Conservation (phyloP, 2,113 vertebrate species). For the Semicossyphus pulcher region DNA sequence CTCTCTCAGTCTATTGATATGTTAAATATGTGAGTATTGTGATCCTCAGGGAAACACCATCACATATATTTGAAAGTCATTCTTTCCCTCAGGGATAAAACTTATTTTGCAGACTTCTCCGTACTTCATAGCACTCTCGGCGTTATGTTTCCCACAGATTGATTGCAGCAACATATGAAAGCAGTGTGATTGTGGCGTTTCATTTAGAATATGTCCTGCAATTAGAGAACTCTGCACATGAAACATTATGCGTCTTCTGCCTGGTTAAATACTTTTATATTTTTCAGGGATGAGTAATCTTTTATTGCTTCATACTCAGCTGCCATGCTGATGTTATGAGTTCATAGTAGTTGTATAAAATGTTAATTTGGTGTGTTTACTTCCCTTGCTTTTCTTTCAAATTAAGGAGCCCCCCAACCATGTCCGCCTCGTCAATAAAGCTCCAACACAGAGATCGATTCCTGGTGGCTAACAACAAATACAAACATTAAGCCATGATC, state of each 20-base stretch:
- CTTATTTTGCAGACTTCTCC: background rate
- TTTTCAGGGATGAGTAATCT: background rate
- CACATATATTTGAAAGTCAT: conserved; percentile 18
- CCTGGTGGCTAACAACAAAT: background rate
- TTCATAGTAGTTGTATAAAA: background rate
- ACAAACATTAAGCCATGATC: background rate
- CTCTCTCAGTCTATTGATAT: conserved; percentile 50
- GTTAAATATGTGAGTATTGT: conserved; percentile 47
- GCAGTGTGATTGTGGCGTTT: background rate
- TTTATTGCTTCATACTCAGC: background rate
- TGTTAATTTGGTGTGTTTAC: background rate
- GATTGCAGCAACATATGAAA: background rate
- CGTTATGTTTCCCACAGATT: background rate
- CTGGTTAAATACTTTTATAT: background rate
- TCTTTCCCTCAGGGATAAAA: conserved; percentile 13
- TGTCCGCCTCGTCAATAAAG: conserved; percentile 6
- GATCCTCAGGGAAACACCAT: conserved; percentile 27
- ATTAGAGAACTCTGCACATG: background rate
- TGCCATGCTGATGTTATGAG: background rate
- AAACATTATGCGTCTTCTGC: background rate
- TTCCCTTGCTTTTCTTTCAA: conserved; percentile 9
- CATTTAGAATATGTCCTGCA: background rate
- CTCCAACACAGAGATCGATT: conserved; percentile 28
- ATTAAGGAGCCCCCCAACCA: conserved; percentile 2
- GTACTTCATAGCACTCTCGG: conserved; percentile 3